Evolutionary conservation across 2,797 vertebrate genomes (phyloP).

Genomic region (Momotus momota): DNA sequence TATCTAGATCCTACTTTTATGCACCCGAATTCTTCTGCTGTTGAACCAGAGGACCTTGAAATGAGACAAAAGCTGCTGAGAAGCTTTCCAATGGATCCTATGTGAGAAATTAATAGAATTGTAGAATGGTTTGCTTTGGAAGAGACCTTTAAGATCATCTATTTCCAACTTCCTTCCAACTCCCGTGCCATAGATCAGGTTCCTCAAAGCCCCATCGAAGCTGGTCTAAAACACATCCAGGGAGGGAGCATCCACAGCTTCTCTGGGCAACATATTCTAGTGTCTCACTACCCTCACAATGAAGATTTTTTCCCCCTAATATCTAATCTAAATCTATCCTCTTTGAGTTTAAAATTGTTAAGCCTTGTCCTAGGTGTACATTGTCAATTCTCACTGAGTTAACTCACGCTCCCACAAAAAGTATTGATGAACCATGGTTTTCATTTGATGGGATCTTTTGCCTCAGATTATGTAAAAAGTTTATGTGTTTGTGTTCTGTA

Average conservation of each 20-base stretch:
- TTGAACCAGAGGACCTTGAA: not conserved
- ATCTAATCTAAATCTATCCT: not conserved
- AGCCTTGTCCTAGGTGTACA: not conserved
- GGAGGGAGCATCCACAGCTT: not conserved
- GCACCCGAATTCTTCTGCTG: not conserved
- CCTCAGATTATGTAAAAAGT: not conserved
- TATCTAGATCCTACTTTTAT: not conserved
- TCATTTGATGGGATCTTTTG: not conserved
- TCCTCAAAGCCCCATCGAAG: not conserved
- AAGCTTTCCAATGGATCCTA: not conserved
- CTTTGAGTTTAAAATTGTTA: not conserved
- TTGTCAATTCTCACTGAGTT: not conserved
- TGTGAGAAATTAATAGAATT: not conserved
- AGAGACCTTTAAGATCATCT: not conserved
- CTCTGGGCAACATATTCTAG: not conserved
- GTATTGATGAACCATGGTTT: not conserved
- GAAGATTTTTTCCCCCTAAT: not conserved
- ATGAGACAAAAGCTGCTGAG: not conserved
- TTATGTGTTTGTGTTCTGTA: not conserved
- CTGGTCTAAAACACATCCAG: not conserved
- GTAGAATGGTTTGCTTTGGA: not conserved
- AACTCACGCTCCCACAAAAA: accelerated
- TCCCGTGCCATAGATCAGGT: not conserved
- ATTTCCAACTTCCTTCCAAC: not conserved
- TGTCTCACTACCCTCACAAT: not conserved